A percentile compares a stretch with the other conserved stretches of the same genome.
Conservation (phyloP, 37 sponge, comb jelly and placozoan genomes). For the Bolinopsis microptera region DNA sequence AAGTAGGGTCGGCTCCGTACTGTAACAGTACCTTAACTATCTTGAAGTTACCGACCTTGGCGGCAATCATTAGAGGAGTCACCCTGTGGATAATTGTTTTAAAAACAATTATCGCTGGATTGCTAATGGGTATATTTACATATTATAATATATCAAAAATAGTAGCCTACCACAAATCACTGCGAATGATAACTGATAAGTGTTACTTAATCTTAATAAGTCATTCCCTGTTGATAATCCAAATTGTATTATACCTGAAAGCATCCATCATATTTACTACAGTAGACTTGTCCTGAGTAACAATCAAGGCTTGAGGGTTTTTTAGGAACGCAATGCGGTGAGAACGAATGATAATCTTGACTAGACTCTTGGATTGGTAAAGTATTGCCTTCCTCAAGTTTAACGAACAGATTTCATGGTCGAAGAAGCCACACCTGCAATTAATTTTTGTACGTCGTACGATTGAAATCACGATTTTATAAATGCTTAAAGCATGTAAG, state of each 20-base stretch:
- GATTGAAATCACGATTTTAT: neutral
- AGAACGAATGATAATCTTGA: slow-evolving; percentile 15
- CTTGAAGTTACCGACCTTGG: neutral
- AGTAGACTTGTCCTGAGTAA: neutral
- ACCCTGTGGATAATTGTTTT: neutral
- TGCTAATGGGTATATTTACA: too few species aligned
- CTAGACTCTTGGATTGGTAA: slow-evolving; percentile 10
- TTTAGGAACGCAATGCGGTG: neutral
- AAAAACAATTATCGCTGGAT: neutral
- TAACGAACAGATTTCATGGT: slow-evolving; percentile 6
- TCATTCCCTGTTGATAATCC: too few species aligned
- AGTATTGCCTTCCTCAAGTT: slow-evolving; percentile 18
- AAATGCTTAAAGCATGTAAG: too few species aligned
- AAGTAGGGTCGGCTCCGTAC: neutral
- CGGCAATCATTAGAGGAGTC: neutral
- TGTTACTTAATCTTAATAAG: too few species aligned
- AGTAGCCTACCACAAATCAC: too few species aligned
- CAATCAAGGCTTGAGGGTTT: neutral
- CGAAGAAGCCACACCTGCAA: neutral
- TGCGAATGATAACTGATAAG: too few species aligned
- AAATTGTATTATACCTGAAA: too few species aligned
- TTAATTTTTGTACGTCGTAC: neutral
- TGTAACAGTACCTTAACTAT: neutral
- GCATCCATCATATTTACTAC: slow-evolving; percentile 7
- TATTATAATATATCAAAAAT: too few species aligned